Evolutionary conservation across 2,113 vertebrate genomes (phyloP).

Genomic region (Malurus elegans): DNA sequence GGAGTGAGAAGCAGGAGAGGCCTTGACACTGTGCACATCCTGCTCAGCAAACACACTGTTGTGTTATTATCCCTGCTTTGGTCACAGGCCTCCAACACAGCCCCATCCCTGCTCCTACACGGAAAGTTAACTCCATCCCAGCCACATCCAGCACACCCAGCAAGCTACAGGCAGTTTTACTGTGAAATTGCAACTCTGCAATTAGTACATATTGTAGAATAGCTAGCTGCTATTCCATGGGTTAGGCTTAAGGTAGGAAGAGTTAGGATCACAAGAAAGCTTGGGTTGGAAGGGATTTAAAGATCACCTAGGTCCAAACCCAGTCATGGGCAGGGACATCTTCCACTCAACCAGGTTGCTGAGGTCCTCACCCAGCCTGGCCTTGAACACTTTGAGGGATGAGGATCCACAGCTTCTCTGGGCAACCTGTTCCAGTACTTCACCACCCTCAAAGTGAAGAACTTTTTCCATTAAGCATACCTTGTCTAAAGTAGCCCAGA

Average conservation of each 20-base stretch:
- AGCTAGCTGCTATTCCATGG: background rate
- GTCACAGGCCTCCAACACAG: background rate
- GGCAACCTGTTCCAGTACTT: background rate
- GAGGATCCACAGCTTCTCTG: background rate
- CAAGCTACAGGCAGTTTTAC: background rate
- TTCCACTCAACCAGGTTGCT: background rate
- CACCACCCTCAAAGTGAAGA: background rate
- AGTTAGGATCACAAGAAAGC: background rate
- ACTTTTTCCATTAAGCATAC: background rate
- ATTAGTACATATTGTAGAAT: background rate
- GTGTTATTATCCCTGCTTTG: background rate
- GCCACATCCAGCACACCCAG: background rate
- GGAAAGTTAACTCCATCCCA: background rate
- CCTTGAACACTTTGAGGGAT: background rate
- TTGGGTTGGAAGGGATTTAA: background rate
- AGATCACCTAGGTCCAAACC: background rate
- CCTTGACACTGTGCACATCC: background rate
- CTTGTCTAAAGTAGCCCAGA: background rate
- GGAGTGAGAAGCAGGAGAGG: background rate
- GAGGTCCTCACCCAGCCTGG: background rate
- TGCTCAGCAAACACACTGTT: background rate
- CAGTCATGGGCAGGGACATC: background rate
- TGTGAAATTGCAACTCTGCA: background rate
- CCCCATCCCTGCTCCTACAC: accelerated
- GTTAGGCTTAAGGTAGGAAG: background rate